Conservation (phyloP, 2,888 invertebrate genomes). For the Parnassius glacialis region DNA sequence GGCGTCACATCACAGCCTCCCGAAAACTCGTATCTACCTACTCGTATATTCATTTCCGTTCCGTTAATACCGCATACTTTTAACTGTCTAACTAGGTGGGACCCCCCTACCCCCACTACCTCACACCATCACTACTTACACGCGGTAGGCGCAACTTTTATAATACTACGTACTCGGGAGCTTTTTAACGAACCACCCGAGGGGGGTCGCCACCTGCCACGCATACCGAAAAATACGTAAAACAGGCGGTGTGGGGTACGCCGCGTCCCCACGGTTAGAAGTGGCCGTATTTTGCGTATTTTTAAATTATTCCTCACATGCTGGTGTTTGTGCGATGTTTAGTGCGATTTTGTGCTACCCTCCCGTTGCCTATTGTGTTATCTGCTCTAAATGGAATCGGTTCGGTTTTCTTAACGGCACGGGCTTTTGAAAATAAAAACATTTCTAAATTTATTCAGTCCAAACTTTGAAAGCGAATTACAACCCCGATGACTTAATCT, state of each 20-base stretch:
- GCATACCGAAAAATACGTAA: constrained; percentile 80
- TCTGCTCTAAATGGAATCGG: constrained; percentile 11
- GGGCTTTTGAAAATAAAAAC: constrained; percentile 10
- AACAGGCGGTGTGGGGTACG: constrained; percentile 50
- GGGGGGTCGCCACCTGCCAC: constrained; percentile 75
- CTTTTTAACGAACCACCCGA: constrained; percentile 77
- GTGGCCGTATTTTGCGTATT: constrained; percentile 80
- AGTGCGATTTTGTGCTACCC: constrained; percentile 53
- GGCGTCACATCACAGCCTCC: constrained; percentile 69
- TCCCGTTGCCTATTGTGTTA: constrained; percentile 28
- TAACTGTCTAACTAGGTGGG: constrained; percentile 80
- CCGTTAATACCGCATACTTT: constrained; percentile 81
- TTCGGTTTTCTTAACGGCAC: constrained; percentile 5
- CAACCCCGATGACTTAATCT: not conserved
- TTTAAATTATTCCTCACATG: constrained; percentile 79
- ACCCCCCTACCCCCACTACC: constrained; percentile 41
- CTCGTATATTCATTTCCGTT: constrained; percentile 81
- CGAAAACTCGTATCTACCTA: constrained; percentile 62
- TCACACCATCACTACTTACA: constrained; percentile 75
- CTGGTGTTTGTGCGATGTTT: constrained; percentile 63
- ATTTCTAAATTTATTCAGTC: not conserved
- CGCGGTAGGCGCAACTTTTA: constrained; percentile 81
- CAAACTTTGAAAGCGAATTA: not conserved
- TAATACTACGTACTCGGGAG: constrained; percentile 79
- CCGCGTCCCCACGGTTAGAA: constrained; percentile 67